These are phyloP conservation scores for Acromyrmex echinatior DNA, from an alignment of 1,140 invertebrate genomes.

Conservation along the genomic window DNA sequence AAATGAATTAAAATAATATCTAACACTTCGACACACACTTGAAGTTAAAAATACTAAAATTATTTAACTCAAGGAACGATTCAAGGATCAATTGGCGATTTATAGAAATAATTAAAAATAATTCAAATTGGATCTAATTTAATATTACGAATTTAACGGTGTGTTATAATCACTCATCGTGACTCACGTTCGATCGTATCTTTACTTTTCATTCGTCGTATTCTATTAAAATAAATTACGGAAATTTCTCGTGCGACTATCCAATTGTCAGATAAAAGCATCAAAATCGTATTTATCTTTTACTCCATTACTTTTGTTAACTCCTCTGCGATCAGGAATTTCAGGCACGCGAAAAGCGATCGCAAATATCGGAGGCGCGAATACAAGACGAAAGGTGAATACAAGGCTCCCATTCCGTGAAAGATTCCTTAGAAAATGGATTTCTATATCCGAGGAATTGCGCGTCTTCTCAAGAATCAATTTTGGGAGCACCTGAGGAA, in stretches of 20 bases:
- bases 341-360: background rate
- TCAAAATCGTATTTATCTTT: background rate
- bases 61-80: too few relatives aligned
- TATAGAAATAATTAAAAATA: too few relatives aligned
- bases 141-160: too few relatives aligned
- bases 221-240: background rate
- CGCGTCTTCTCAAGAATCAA: constrained; percentile 9
- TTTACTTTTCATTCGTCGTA: background rate
- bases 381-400: background rate
- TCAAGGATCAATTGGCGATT: too few relatives aligned
- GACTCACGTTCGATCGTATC: background rate
- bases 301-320: background rate
- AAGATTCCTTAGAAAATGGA: constrained; percentile 25
- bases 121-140: too few relatives aligned
- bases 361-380: background rate
- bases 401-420: background rate
- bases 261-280: background rate
- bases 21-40: too few relatives aligned
- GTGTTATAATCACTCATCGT: background rate
- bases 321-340: background rate
- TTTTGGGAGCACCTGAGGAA: constrained; percentile 1
- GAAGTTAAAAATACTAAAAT: too few relatives aligned
- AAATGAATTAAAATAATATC: too few relatives aligned
- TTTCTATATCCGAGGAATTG: constrained; percentile 39
- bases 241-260: background rate